Percentiles rank a stretch among this genome's conserved stretches.
These are phyloP conservation scores for Umimayanthus chanpuru DNA, from an alignment of 92 coral and sea anemone species.

Conservation along the genomic window DNA sequence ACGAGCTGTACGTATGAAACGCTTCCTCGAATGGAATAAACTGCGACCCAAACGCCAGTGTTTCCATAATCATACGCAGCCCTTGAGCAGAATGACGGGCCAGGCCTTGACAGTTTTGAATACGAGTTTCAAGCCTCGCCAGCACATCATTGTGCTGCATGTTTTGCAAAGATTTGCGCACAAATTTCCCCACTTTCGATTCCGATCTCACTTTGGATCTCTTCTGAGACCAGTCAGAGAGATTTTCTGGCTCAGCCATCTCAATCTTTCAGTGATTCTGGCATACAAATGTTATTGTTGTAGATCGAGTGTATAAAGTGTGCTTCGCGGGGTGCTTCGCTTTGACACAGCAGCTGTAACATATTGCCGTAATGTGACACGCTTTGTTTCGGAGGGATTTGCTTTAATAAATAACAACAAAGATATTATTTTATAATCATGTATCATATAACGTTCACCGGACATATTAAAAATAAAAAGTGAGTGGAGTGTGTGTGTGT, in stretches of 20 bases:
- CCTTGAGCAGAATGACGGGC: slow-evolving; percentile 6
- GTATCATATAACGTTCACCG: no score
- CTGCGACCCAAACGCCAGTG: neutral
- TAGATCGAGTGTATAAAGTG: neutral
- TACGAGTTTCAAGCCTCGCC: neutral
- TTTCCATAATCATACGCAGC: neutral
- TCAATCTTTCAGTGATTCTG: slow-evolving; percentile 29
- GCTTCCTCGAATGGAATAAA: slow-evolving; percentile 19
- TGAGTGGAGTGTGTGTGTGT: no score
- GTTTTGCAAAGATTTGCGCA: slow-evolving; percentile 18
- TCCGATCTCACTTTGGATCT: slow-evolving; percentile 29
- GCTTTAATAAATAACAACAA: no score
- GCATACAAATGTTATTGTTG: neutral
- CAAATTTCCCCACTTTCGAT: slow-evolving; percentile 37
- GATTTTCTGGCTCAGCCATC: slow-evolving; percentile 25
- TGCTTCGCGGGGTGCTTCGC: no score
- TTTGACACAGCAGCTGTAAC: no score
- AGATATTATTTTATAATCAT: no score
- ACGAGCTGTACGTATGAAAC: slow-evolving; percentile 39
- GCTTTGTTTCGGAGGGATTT: no score
- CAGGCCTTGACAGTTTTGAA: neutral
- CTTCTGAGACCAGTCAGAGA: slow-evolving; percentile 40
- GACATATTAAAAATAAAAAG: no score
- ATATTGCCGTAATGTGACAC: no score
- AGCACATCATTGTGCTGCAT: slow-evolving; percentile 42